phyloP scores from a whole-genome alignment of 2,797 vertebrate species.

The Adrianichthys oophorus region DNA sequence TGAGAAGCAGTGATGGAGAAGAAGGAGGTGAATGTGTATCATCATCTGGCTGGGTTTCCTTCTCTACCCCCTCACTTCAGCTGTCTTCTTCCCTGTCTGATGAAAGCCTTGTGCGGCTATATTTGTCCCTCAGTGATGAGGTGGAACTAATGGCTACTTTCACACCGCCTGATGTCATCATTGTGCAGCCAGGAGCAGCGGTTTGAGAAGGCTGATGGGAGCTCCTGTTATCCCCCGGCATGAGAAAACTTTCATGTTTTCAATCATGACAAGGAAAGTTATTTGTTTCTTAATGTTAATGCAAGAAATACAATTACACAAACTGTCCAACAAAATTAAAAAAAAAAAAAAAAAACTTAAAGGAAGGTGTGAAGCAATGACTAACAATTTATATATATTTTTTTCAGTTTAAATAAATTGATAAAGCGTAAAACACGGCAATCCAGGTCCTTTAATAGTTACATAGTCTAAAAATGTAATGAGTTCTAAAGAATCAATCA shows the following conservation, averaged over 20 bases:
- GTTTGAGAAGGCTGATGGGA: constrained; percentile 59
- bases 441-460: too few relatives aligned
- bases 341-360: background rate
- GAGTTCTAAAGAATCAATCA: too few relatives aligned
- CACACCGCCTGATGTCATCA: constrained; percentile 74
- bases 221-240: constrained; percentile 40
- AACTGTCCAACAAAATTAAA: background rate
- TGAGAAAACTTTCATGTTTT: constrained; percentile 13
- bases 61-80: constrained; percentile 67
- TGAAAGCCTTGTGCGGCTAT: constrained; percentile 68
- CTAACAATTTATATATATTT: too few relatives aligned
- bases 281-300: constrained; percentile 12
- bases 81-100: constrained; percentile 73
- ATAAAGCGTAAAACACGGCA: too few relatives aligned
- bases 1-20: constrained; percentile 48
- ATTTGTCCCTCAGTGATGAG: constrained; percentile 78
- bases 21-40: constrained; percentile 59
- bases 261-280: constrained; percentile 11
- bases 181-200: constrained; percentile 52
- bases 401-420: too few relatives aligned
- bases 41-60: constrained; percentile 74
- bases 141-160: constrained; percentile 79
- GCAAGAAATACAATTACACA: background rate
- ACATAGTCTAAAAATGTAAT: too few relatives aligned
- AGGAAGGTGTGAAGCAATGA: background rate